Base-by-base conservation (phyloP, 2,113 vertebrate species). In the Elaphurus davidianus region DNA sequence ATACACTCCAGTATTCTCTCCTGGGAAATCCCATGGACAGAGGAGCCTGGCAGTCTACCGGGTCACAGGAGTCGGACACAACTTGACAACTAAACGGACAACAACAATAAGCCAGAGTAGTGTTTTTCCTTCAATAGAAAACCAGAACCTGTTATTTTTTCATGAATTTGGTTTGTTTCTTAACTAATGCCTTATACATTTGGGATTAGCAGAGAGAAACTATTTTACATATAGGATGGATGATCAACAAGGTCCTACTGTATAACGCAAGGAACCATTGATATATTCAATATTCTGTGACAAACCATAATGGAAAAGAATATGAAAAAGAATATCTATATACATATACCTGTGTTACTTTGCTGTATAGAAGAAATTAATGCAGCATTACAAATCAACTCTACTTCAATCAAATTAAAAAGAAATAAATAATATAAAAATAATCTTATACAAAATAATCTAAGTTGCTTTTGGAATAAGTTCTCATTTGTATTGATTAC, bases 11-110 rank as follows among this genome's bases (percentile, higher is more conserved):
- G 19, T 71, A 71, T 71, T 71, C 19, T 71, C 0, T 12, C n/a
- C n/a, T 71, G 5, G 67, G 19, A 71, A 71, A 71, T 40, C 17
- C n/a, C n/a, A 40, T 71, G 67, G 6, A 71, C 19, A 71, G 19
- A 71, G 10, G 19, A 40, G 19, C n/a, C 19, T 71, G n/a, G 67
- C 67, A 40, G 19, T 71, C 19, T 10, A 71, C n/a, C 3, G 10
- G 9, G 5, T 40, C n/a, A 40, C 9, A 71, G 40, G n/a, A 40
- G 10, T 36, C n/a, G 11, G 67, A 71, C 10, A 40, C 1, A 5
- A 71, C n/a, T 36, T 71, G 12, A 40, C n/a, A 71, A 40, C 19
- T 40, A 40, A 71, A 71, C 10, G 0, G 19, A 71, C 0, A 1
- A 71, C 17, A 36, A 21, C 0, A 2, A 36, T 79, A 17, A 7